phyloP scores from a whole-genome alignment of 2,888 invertebrate genomes.

The Heteromurus nitidus region DNA sequence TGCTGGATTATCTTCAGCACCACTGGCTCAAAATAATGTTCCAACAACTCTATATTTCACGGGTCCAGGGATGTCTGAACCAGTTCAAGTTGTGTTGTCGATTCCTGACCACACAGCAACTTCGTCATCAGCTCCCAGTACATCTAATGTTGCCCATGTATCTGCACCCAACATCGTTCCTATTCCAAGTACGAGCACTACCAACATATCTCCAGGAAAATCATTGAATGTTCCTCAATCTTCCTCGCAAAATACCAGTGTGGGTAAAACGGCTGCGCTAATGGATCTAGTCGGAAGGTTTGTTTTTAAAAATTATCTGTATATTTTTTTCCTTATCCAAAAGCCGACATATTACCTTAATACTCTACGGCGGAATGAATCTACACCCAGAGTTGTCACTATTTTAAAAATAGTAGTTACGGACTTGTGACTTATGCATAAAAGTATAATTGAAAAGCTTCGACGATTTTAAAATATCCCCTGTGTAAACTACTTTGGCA shows the following conservation, averaged over 20 bases:
- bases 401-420: too few relatives aligned
- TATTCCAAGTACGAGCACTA: neutral
- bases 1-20: constrained; percentile 2
- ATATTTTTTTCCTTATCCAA: neutral
- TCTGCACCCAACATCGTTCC: constrained; percentile 17
- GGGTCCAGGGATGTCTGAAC: constrained; percentile 57
- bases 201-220: neutral
- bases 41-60: constrained; percentile 58
- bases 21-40: constrained; percentile 22
- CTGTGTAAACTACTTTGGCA: too few relatives aligned
- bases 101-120: constrained; percentile 50
- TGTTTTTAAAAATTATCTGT: neutral
- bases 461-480: too few relatives aligned
- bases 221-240: constrained; percentile 21
- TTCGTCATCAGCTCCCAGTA: neutral
- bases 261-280: neutral
- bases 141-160: neutral
- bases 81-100: constrained; percentile 59
- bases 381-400: too few relatives aligned
- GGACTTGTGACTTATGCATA: too few relatives aligned
- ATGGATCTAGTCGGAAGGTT: constrained; percentile 37
- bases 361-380: too few relatives aligned
- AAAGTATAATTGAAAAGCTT: too few relatives aligned
- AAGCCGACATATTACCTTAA: too few relatives aligned
- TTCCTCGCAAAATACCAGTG: neutral